Evolutionary conservation across 1,140 invertebrate species (phyloP).

Genomic region (Drosophila miranda): DNA sequence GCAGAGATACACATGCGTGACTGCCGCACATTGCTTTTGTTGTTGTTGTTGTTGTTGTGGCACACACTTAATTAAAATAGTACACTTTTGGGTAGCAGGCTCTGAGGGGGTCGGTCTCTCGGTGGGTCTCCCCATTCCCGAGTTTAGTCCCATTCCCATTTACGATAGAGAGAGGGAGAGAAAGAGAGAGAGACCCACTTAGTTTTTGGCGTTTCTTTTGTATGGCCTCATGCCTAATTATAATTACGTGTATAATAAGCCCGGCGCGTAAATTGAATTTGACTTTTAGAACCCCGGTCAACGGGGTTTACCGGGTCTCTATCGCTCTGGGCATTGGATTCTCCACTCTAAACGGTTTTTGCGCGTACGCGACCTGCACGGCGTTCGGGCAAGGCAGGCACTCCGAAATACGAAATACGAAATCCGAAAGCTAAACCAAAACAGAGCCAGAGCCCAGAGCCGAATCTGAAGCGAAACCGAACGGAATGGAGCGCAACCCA

Average conservation of each 20-base stretch:
- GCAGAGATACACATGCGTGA: conserved; percentile 66
- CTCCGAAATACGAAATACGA: no score
- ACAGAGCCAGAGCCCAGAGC: no score
- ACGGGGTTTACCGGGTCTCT: conserved; percentile 31
- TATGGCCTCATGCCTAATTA: conserved; percentile 58
- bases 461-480: no score
- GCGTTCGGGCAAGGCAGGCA: no score
- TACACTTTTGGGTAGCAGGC: conserved; percentile 35
- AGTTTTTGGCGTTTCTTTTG: conserved; percentile 8
- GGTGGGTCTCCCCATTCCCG: conserved; percentile 13
- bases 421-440: no score
- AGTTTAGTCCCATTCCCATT: conserved; percentile 24
- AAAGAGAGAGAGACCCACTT: no score
- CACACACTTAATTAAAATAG: conserved; percentile 81
- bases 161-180: no score
- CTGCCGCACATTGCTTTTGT: conserved; percentile 44
- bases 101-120: conserved; percentile 52
- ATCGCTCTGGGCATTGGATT: no score
- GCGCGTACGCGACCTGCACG: no score
- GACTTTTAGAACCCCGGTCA: conserved; percentile 22
- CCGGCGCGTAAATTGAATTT: conserved; percentile 60
- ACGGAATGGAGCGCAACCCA: no score
- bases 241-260: conserved; percentile 54
- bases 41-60: conserved; percentile 35
- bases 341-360: no score